phyloP scores from a whole-genome alignment of 37 sponge, comb jelly and placozoan species.

The Agelas oroides region DNA sequence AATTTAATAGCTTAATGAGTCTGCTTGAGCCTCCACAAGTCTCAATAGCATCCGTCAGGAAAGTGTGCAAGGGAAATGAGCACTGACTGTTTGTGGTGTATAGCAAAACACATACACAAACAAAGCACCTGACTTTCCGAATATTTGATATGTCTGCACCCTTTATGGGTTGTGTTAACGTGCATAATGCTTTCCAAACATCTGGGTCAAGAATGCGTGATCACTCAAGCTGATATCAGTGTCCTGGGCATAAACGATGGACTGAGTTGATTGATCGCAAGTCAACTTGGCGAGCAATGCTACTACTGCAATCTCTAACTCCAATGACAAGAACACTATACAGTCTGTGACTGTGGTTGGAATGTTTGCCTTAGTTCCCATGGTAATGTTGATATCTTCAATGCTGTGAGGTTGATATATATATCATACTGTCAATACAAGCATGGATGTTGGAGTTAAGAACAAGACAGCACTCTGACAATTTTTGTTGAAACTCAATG shows the following conservation, averaged over 20 bases:
- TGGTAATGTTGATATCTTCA: slow-evolving; percentile 2
- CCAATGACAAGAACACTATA: no score
- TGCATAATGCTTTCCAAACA: slow-evolving; percentile 22
- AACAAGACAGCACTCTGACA: neutral
- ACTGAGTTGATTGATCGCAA: no score
- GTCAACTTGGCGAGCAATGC: no score
- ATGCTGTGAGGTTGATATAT: neutral
- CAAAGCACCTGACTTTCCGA: slow-evolving; percentile 1
- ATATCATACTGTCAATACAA: neutral
- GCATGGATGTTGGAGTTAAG: neutral
- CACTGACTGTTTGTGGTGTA: slow-evolving; percentile 11
- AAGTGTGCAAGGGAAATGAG: slow-evolving; percentile 37
- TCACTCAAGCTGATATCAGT: no score
- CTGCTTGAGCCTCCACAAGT: slow-evolving; percentile 20
- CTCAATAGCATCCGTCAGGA: slow-evolving; percentile 32
- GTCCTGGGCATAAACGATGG: no score
- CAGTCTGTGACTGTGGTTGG: no score
- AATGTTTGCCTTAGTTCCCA: no score
- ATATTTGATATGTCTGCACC: neutral
- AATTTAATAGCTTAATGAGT: slow-evolving; percentile 16
- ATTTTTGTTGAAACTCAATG: neutral
- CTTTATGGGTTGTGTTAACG: slow-evolving; percentile 1
- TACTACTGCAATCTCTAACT: no score
- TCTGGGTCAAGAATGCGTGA: slow-evolving; percentile 5
- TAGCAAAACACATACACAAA: slow-evolving; percentile 9